Evolutionary conservation across 2,113 vertebrate genomes (phyloP).

Genomic region (Notothenia rossii): DNA sequence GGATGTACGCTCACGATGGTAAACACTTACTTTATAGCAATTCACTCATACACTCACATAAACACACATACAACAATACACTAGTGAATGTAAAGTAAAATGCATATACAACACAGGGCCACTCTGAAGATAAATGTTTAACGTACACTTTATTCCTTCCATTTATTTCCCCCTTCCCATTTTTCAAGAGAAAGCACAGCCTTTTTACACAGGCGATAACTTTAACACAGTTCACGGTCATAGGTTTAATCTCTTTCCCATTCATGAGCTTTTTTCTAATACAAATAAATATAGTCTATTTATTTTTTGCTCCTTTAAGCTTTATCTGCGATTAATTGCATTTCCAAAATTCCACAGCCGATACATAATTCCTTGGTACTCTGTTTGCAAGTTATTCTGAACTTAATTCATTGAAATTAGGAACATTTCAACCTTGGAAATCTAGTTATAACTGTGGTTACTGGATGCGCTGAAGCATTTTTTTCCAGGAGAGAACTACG

Average conservation of each 20-base stretch:
- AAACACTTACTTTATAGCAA: conserved; percentile 58
- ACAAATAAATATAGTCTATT: conserved; percentile 12
- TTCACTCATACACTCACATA: background rate
- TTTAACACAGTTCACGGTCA: conserved; percentile 18
- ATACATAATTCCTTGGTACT: too few relatives aligned
- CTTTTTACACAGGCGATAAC: conserved; percentile 6
- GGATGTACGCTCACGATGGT: conserved; percentile 63
- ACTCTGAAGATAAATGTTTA: background rate
- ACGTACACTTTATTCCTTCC: background rate
- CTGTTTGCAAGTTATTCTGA: background rate
- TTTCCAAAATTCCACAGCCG: background rate
- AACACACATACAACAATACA: background rate
- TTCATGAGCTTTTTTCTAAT: background rate
- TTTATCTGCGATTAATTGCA: background rate
- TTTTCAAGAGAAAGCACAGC: background rate
- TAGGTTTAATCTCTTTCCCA: conserved; percentile 11
- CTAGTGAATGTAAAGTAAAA: background rate
- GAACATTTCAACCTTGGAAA: background rate
- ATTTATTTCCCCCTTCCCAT: background rate
- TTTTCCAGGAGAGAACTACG: background rate
- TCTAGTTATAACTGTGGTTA: background rate
- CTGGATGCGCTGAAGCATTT: too few relatives aligned
- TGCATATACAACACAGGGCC: background rate
- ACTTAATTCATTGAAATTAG: background rate
- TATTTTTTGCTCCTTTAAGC: too few relatives aligned